A percentile compares a stretch with the other conserved stretches of the same genome.
These are phyloP conservation scores for Arrhopalites spinosus DNA, from an alignment of 2,888 invertebrate species.

Conservation along the genomic window DNA sequence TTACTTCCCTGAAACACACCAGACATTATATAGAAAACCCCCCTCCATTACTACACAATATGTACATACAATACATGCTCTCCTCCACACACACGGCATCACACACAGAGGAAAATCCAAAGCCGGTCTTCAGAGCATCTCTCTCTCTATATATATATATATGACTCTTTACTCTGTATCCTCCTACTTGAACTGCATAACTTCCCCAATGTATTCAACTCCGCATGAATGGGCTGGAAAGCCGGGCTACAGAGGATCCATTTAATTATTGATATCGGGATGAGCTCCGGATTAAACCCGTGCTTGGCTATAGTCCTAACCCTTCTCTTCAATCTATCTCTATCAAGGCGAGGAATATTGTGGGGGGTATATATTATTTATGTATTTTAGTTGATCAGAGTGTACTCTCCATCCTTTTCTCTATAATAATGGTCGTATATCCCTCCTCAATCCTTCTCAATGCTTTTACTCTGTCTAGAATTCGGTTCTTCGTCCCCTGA, in stretches of 20 bases:
- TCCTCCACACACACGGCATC: background rate
- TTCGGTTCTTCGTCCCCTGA: no score
- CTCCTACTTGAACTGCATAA: no score
- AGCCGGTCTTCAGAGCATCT: background rate
- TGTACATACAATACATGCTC: background rate
- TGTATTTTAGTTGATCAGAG: no score
- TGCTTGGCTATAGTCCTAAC: conserved; percentile 10
- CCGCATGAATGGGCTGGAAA: conserved; percentile 21
- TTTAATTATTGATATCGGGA: conserved; percentile 41
- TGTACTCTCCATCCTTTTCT: background rate
- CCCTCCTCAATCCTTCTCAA: conserved; percentile 36
- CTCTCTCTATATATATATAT: background rate
- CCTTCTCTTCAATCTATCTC: conserved; percentile 8
- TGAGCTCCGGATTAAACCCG: conserved; percentile 39
- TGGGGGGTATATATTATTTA: no score
- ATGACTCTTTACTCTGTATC: no score
- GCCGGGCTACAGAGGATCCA: conserved; percentile 36
- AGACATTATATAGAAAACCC: conserved; percentile 16
- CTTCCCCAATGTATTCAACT: conserved; percentile 14
- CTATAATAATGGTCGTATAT: no score
- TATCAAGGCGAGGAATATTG: no score
- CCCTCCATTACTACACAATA: background rate
- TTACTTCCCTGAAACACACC: conserved; percentile 7
- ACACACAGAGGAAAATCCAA: background rate
- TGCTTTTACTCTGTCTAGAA: conserved; percentile 4